These are phyloP conservation scores for Argopecten irradians DNA, from an alignment of 1,140 invertebrate genomes.

Conservation along the genomic window DNA sequence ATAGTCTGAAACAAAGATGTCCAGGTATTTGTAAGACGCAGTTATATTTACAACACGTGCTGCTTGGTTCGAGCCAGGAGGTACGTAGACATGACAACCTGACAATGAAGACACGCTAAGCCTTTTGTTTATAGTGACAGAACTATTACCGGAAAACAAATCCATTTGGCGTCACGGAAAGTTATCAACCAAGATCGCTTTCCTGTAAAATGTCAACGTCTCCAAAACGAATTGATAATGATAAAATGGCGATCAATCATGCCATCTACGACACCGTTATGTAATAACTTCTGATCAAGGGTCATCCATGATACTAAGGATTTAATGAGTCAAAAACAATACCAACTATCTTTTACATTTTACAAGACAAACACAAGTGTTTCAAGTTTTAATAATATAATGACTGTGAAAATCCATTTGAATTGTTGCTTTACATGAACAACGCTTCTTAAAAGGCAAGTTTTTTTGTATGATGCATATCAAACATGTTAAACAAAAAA, in stretches of 20 bases:
- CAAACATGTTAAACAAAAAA: too few species aligned
- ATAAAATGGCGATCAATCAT: neutral
- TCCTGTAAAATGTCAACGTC: neutral
- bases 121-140: conserved; percentile 7
- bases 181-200: neutral
- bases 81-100: neutral
- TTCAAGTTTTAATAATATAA: too few species aligned
- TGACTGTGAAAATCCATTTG: too few species aligned
- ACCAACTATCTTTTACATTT: too few species aligned
- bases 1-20: too few species aligned
- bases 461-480: too few species aligned
- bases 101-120: neutral
- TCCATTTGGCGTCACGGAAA: conserved; percentile 14
- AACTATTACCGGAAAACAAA: conserved; percentile 15
- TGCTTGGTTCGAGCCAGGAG: neutral
- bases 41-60: neutral
- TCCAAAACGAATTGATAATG: neutral
- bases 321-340: too few species aligned
- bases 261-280: neutral
- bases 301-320: too few species aligned
- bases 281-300: too few species aligned
- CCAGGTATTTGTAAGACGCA: neutral
- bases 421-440: too few species aligned
- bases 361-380: too few species aligned
- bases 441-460: too few species aligned